phyloP scores from a whole-genome alignment of 2,888 invertebrate species.

The Xestia sexstrigata region DNA sequence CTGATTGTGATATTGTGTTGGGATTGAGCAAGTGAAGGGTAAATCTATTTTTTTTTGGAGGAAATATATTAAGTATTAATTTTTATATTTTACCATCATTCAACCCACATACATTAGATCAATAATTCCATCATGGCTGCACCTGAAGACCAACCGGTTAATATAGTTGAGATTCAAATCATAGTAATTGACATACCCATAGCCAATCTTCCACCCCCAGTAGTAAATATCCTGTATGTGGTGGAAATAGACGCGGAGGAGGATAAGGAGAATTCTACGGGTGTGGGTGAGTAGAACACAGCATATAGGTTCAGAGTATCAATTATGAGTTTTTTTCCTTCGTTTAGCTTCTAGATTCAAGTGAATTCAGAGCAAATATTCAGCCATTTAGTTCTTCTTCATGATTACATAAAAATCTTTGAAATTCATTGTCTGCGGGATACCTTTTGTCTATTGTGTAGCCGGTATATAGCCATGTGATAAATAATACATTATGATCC shows the following conservation, averaged over 20 bases:
- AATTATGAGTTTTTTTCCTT: not conserved
- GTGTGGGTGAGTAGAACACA: slow-evolving; percentile 24
- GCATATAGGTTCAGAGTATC: not conserved
- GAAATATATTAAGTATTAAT: not conserved
- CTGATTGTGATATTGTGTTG: not conserved
- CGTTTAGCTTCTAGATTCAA: not conserved
- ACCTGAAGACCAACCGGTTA: not conserved
- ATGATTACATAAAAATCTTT: not conserved
- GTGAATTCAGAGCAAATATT: not conserved
- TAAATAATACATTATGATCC: not conserved
- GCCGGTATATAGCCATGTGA: not conserved
- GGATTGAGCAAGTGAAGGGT: not conserved
- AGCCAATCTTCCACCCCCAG: slow-evolving; percentile 4
- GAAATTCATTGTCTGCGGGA: not conserved
- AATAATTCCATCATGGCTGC: slow-evolving; percentile 25
- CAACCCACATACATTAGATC: slow-evolving; percentile 9
- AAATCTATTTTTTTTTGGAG: not conserved
- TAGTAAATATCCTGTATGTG: slow-evolving; percentile 10
- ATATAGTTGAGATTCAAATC: slow-evolving; percentile 14
- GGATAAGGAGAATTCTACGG: too few relatives aligned
- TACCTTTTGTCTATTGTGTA: too few relatives aligned
- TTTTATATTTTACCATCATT: not conserved
- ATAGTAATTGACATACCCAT: slow-evolving; percentile 15
- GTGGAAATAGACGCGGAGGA: not conserved
- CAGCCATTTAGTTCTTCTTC: not conserved